A percentile compares a stretch with the other conserved stretches of the same genome.
These are phyloP conservation scores for Tenodera sinensis DNA, from an alignment of 2,888 invertebrate species.

Conservation along the genomic window DNA sequence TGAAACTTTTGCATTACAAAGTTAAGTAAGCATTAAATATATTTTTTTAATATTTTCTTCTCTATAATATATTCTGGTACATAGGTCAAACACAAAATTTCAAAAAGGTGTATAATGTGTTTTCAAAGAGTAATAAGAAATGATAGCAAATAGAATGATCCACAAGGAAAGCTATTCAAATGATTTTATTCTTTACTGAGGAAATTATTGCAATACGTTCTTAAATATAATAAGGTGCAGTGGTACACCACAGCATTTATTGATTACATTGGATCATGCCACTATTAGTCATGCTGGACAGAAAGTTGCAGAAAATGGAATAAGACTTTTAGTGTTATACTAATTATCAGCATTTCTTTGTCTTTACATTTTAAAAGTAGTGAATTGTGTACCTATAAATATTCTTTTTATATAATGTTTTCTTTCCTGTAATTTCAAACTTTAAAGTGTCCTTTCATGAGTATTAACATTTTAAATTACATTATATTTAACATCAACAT, in stretches of 20 bases:
- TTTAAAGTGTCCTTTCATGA: too few relatives aligned
- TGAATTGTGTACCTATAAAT: too few relatives aligned
- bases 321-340: not conserved
- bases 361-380: too few relatives aligned
- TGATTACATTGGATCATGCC: not conserved
- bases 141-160: not conserved
- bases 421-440: too few relatives aligned
- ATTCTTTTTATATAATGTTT: too few relatives aligned
- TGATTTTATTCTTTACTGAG: not conserved
- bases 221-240: slow-evolving; percentile 20
- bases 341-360: too few relatives aligned
- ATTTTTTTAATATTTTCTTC: too few relatives aligned
- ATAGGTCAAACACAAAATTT: not conserved
- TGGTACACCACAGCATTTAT: slow-evolving; percentile 16
- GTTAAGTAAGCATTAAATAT: not conserved
- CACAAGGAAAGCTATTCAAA: not conserved
- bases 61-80: not conserved
- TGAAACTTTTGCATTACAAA: not conserved
- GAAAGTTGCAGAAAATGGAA: not conserved
- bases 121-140: not conserved
- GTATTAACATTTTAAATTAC: too few relatives aligned
- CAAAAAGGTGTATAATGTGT: not conserved
- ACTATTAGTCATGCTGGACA: not conserved
- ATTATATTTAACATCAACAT: too few relatives aligned
- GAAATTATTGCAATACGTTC: not conserved